A percentile compares a stretch with the other conserved stretches of the same genome.
Conservation (phyloP, 2,113 vertebrate species). For the Nettapus auritus region DNA sequence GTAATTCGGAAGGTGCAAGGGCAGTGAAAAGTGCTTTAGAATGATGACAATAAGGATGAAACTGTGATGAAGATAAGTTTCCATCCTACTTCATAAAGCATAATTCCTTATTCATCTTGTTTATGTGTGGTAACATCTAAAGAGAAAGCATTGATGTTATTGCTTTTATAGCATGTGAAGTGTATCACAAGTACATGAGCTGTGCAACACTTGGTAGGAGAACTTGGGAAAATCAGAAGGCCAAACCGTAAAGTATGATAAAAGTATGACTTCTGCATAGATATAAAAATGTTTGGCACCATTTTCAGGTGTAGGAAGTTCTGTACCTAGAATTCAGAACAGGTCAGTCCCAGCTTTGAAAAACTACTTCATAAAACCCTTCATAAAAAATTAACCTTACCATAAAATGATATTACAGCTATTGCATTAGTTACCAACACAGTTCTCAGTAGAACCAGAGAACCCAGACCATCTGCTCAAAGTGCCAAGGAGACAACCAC, state of each 20-base stretch:
- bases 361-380: slow-evolving; percentile 36
- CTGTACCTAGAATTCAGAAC: not conserved
- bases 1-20: not conserved
- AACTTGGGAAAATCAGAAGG: not conserved
- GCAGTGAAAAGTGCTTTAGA: not conserved
- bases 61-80: not conserved
- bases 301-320: not conserved
- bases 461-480: slow-evolving; percentile 47
- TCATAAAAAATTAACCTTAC: not conserved
- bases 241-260: not conserved
- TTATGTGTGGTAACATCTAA: not conserved
- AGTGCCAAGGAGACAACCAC: slow-evolving; percentile 16
- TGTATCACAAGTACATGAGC: not conserved
- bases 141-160: not conserved
- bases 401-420: not conserved
- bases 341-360: not conserved
- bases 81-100: not conserved
- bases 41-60: not conserved
- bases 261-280: not conserved
- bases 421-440: slow-evolving; percentile 13
- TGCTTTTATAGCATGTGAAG: not conserved
- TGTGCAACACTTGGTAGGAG: not conserved
- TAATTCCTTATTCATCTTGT: not conserved
- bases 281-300: not conserved
- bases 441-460: slow-evolving; percentile 39